Percentiles rank a stretch among this genome's conserved stretches.
These are phyloP conservation scores for Pseudomyrmex dendroicus DNA, from an alignment of 1,140 invertebrate genomes.

Conservation along the genomic window DNA sequence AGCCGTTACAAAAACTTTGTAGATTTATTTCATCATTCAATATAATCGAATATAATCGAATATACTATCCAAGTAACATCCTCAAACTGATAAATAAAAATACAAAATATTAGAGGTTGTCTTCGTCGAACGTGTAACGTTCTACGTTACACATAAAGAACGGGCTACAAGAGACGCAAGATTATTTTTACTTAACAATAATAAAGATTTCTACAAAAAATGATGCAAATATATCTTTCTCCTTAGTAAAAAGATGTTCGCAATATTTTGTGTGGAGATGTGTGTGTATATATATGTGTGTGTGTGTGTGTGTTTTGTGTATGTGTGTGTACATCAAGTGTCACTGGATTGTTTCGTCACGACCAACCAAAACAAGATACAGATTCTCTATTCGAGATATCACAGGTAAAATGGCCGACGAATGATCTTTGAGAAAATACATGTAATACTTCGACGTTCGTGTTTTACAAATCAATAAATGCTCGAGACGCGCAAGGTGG, in stretches of 20 bases:
- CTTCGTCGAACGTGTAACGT: slow-evolving; percentile 25
- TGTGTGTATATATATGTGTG: too few relatives aligned
- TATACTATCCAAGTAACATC: slow-evolving; percentile 72
- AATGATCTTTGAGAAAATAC: slow-evolving; percentile 74
- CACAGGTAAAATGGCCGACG: slow-evolving; percentile 83
- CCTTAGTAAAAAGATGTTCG: slow-evolving; percentile 47
- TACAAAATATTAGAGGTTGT: slow-evolving; percentile 76
- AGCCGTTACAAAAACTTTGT: slow-evolving; percentile 62
- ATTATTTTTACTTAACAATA: slow-evolving; percentile 62
- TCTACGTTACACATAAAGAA: slow-evolving; percentile 13
- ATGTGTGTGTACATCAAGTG: slow-evolving; percentile 9
- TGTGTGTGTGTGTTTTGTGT: too few relatives aligned
- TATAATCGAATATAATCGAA: slow-evolving; percentile 52
- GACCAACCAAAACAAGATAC: slow-evolving; percentile 56
- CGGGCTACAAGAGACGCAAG: slow-evolving; percentile 29
- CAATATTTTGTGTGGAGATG: neutral
- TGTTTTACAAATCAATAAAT: slow-evolving; percentile 78
- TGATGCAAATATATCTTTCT: slow-evolving; percentile 34
- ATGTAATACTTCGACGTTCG: slow-evolving; percentile 69
- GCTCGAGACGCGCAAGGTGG: slow-evolving; percentile 69
- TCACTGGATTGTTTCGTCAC: slow-evolving; percentile 55
- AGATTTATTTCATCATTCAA: slow-evolving; percentile 71
- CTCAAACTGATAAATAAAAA: slow-evolving; percentile 74
- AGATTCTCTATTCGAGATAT: slow-evolving; percentile 77
- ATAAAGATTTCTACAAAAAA: slow-evolving; percentile 62